These are phyloP conservation scores for Drosophila quinaria DNA, from an alignment of 2,888 invertebrate species.

Conservation along the genomic window DNA sequence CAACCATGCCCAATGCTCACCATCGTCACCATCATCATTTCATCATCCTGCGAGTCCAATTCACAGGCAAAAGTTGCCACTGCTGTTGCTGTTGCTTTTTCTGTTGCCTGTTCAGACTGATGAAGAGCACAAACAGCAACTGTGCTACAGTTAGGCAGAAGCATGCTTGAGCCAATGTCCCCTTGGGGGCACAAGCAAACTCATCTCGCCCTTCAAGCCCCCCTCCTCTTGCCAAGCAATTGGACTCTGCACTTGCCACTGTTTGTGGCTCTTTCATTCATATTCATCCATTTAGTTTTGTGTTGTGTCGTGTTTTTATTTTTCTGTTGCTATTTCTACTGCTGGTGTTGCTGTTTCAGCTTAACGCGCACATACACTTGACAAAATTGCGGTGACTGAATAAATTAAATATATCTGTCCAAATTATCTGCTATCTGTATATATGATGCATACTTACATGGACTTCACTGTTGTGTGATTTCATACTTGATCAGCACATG, in stretches of 20 bases:
- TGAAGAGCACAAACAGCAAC: constrained; percentile 74
- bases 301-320: constrained; percentile 38
- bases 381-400: constrained; percentile 5
- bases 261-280: constrained; percentile 72
- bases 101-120: constrained; percentile 54
- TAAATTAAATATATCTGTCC: not conserved
- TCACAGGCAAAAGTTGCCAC: constrained; percentile 43
- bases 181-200: constrained; percentile 63
- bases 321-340: constrained; percentile 31
- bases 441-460: no score
- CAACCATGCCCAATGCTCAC: constrained; percentile 19
- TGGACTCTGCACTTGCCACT: constrained; percentile 60
- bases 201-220: not conserved
- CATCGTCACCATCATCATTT: constrained; percentile 22
- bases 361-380: constrained; percentile 39
- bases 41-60: constrained; percentile 59
- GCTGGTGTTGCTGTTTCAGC: constrained; percentile 40
- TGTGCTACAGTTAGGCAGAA: constrained; percentile 69
- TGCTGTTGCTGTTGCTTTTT: constrained; percentile 30
- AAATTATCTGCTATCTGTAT: not conserved
- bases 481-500: not conserved
- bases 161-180: constrained; percentile 75
- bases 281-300: constrained; percentile 75
- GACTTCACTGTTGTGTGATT: not conserved
- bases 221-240: constrained; percentile 40